Conservation (phyloP, 2,113 vertebrate species). For the Dunckerocampus dactyliophorus region DNA sequence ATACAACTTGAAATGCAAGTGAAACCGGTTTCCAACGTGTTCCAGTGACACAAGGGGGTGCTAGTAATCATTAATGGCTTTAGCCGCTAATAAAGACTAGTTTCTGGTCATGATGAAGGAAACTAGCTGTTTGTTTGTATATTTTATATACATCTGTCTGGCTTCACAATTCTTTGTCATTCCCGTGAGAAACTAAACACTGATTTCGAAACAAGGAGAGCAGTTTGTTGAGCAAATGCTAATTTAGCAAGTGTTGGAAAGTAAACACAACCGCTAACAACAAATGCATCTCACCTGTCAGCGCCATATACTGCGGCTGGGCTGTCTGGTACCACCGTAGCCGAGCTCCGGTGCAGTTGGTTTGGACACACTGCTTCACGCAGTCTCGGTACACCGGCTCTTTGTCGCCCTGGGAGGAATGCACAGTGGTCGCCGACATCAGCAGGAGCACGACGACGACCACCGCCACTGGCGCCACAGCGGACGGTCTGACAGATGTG, state of each 20-base stretch:
- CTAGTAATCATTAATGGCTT: no score
- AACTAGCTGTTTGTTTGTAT: no score
- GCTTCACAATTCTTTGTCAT: no score
- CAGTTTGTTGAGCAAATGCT: background rate
- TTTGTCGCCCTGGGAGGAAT: conserved; percentile 85
- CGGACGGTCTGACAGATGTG: conserved; percentile 60
- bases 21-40: no score
- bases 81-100: no score
- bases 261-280: background rate
- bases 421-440: conserved; percentile 49
- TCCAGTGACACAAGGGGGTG: no score
- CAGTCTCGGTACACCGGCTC: conserved; percentile 93
- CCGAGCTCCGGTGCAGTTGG: conserved; percentile 86
- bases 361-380: conserved; percentile 81
- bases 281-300: conserved; percentile 68
- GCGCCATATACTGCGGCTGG: conserved; percentile 92
- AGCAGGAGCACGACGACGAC: conserved; percentile 54
- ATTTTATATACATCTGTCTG: no score
- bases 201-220: no score
- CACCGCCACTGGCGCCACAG: conserved; percentile 24
- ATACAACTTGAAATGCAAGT: no score
- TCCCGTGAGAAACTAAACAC: no score
- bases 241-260: conserved; percentile 27
- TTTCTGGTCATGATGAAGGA: no score
- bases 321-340: conserved; percentile 82